Evolutionary conservation across 2,797 vertebrate genomes (phyloP), one percentile per base, ranked within the genome.

Genomic region (Clarias pachynema): DNA sequence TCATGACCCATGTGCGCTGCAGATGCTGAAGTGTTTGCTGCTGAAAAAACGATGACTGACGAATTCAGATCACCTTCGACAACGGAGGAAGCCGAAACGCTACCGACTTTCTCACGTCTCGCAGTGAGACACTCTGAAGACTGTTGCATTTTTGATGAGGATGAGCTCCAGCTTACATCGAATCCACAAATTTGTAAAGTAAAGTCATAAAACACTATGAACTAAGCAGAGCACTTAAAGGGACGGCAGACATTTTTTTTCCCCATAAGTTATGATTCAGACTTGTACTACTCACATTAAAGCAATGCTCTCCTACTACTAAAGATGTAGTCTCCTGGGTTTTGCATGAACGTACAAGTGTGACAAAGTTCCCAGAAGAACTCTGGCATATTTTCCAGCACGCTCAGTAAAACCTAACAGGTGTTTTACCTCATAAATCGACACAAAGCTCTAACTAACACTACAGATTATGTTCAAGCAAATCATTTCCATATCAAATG

Each of bases 1-100:
- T 14, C 7, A 18, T 15, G 18, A 75, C 40, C 84, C 70, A 59
- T 70, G 60, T 77, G 85, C 22, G 59, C 29, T 29, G n/a, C 81
- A 86, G 82, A 84, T 87, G 79, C 31, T 2, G 65, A 57, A 73
- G 29, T 60, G n/a, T 83, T 44, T 1, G 53, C 37, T 14, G 37
- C 44, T n/a, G 86, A 18, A 49, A 49, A 2, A 31, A 62, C 22
- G 31, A 1, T 5, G 57, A 5, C 57, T 4, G 73, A 75, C 5
- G 31, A 60, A 62, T 62, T n/a, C 74, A 14, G 18, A 37, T 37
- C 29, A 22, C 14, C 44, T 53, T 44, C 7, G 26, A 56, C 49
- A 1, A 22, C 6, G 6, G 29, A 24, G 59, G 20, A 7, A 18
- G 16, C 57, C 20, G 5, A 7, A 40, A 40, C 6, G 37, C 37